These are phyloP conservation scores for Heterodera carotae DNA, from an alignment of 1,140 invertebrate genomes.

Conservation along the genomic window DNA sequence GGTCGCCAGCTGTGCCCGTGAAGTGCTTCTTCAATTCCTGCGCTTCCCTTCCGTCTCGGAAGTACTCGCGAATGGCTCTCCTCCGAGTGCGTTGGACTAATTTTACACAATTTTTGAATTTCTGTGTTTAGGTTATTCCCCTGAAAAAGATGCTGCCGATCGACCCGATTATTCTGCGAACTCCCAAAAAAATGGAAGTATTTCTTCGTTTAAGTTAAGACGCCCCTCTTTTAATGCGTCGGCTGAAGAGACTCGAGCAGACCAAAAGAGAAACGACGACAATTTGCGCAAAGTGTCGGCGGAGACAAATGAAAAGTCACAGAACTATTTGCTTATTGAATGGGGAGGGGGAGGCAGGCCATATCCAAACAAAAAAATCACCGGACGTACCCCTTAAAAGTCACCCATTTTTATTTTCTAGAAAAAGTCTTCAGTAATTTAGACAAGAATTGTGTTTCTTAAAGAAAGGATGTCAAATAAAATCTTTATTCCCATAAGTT, in stretches of 20 bases:
- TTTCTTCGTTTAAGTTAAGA: not conserved
- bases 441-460: too few species aligned
- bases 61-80: conserved; percentile 26
- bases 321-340: too few species aligned
- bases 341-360: too few species aligned
- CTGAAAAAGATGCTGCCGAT: too few species aligned
- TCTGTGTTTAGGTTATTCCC: too few species aligned
- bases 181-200: not conserved
- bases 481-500: too few species aligned
- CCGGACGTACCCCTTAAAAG: too few species aligned
- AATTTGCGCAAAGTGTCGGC: not conserved
- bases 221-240: not conserved
- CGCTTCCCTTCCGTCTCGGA: conserved; percentile 58
- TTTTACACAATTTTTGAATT: too few species aligned
- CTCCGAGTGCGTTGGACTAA: not conserved
- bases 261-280: not conserved
- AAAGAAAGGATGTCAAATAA: too few species aligned
- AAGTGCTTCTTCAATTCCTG: conserved; percentile 64
- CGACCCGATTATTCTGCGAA: not conserved
- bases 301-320: conserved; percentile 18
- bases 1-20: conserved; percentile 60
- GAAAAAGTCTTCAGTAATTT: too few species aligned
- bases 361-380: too few species aligned
- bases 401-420: too few species aligned
- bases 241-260: not conserved